Base-by-base conservation (phyloP, 2,888 invertebrate species). In the Helicoverpa assulta region DNA sequence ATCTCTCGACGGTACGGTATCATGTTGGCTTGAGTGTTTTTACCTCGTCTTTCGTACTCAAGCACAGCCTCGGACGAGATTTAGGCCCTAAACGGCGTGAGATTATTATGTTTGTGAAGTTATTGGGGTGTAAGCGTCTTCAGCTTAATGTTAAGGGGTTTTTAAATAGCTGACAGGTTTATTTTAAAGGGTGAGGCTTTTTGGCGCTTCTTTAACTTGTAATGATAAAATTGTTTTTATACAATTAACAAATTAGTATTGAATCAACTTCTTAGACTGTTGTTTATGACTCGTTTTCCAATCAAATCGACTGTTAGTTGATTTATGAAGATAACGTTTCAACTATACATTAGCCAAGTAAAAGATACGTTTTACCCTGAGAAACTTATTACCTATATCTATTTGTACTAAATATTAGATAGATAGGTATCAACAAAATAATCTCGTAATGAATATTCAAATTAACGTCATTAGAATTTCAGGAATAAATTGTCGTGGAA, bases 1-100 rank as follows among this genome's bases (percentile, higher is more conserved):
- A 76, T 83, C 81, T 82, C 83, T 84, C 60, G 76, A 82, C 78
- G 77, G n/a, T 6, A 71, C 82, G 81, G 80, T 82, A 82, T 82
- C 83, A 73, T 76, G 79, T 80, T 70, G 70, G 37, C 50, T 72
- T 70, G 64, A 84, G 81, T 82, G 82, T 85, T 84, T 81, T 77
- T 82, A 75, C 81, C 72, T 73, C 78, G 56, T 81, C 66, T 69
- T 70, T 61, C 18, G 63, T 61, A 7, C 54, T 54, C 50, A 40
- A 72, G 76, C 47, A 26, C 51, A 50, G 16, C 70, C 67, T 60
- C 68, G 58, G 66, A 56, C 65, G 69, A 63, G 70, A 74, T 80
- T 76, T 70, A 73, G 73, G 54, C 54, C 71, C 69, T 77, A 84
- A 83, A 73, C 72, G 82, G 60, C 52, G 71, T 33, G 67, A 77